These are phyloP conservation scores for Ellobius talpinus DNA, from an alignment of 2,113 vertebrate species.

Conservation along the genomic window DNA sequence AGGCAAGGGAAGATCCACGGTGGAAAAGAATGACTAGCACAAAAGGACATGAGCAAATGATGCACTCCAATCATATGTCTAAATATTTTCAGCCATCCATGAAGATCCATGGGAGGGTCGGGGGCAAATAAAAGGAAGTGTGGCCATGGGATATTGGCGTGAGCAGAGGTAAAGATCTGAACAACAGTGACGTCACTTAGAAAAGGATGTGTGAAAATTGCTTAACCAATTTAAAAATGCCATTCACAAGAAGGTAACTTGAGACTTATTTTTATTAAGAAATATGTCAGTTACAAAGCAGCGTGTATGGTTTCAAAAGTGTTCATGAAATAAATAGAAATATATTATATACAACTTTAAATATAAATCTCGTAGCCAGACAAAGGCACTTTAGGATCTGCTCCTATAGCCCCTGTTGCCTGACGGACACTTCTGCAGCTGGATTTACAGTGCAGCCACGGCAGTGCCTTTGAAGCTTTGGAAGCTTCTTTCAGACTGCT, in stretches of 20 bases:
- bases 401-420: not conserved
- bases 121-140: not conserved
- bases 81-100: not conserved
- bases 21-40: not conserved
- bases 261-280: slow-evolving; percentile 79
- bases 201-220: not conserved
- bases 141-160: not conserved
- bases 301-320: slow-evolving; percentile 58
- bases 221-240: slow-evolving; percentile 3
- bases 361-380: not conserved
- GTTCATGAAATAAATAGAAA: slow-evolving; percentile 79
- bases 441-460: slow-evolving; percentile 10
- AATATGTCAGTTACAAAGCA: slow-evolving; percentile 64
- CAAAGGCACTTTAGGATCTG: not conserved
- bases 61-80: not conserved
- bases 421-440: not conserved
- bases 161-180: not conserved
- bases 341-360: slow-evolving; percentile 45
- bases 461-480: not conserved
- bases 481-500: not conserved
- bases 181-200: not conserved
- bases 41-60: not conserved
- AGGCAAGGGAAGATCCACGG: not conserved
- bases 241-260: not conserved
- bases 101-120: not conserved